Evolutionary conservation across 2,888 invertebrate species (phyloP).

Genomic region (Pedicia rivosa): DNA sequence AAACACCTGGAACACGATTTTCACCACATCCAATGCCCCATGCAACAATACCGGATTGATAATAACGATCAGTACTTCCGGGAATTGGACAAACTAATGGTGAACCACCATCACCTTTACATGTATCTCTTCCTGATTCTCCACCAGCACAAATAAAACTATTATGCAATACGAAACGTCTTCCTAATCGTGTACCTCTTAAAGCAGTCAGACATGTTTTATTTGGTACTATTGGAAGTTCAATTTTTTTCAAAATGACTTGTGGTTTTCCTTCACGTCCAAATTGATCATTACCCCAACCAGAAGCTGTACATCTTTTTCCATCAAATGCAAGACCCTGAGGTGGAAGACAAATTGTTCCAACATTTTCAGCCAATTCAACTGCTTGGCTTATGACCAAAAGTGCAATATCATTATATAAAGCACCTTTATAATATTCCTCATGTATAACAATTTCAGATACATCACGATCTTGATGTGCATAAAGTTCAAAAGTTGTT

Average conservation of each 20-base stretch:
- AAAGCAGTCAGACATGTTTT: slow-evolving; percentile 32
- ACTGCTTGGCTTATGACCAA: slow-evolving; percentile 42
- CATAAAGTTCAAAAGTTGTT: slow-evolving; percentile 44
- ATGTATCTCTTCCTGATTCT: slow-evolving; percentile 51
- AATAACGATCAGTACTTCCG: slow-evolving; percentile 21
- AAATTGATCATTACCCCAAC: slow-evolving; percentile 12
- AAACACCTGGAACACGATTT: slow-evolving; percentile 49
- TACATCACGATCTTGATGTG: slow-evolving; percentile 48
- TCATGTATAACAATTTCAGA: slow-evolving; percentile 13
- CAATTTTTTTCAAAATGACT: slow-evolving; percentile 40
- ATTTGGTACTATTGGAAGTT: slow-evolving; percentile 45
- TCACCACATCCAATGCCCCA: slow-evolving; percentile 67
- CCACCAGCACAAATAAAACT: slow-evolving; percentile 70
- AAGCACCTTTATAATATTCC: slow-evolving; percentile 39
- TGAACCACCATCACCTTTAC: slow-evolving; percentile 64
- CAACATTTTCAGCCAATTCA: slow-evolving; percentile 43
- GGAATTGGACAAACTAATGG: slow-evolving; percentile 56
- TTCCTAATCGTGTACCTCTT: slow-evolving; percentile 49
- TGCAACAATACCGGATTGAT: slow-evolving; percentile 26
- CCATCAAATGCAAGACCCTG: slow-evolving; percentile 18
- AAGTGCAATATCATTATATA: slow-evolving; percentile 54
- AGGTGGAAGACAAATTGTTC: slow-evolving; percentile 43
- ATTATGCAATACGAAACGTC: slow-evolving; percentile 43
- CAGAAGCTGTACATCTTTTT: slow-evolving; percentile 8
- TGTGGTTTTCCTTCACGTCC: slow-evolving; percentile 34